Percentiles rank a stretch among this genome's conserved stretches.
phyloP scores from a whole-genome alignment of 1,140 invertebrate species.

The Lanistes nyassanus region DNA sequence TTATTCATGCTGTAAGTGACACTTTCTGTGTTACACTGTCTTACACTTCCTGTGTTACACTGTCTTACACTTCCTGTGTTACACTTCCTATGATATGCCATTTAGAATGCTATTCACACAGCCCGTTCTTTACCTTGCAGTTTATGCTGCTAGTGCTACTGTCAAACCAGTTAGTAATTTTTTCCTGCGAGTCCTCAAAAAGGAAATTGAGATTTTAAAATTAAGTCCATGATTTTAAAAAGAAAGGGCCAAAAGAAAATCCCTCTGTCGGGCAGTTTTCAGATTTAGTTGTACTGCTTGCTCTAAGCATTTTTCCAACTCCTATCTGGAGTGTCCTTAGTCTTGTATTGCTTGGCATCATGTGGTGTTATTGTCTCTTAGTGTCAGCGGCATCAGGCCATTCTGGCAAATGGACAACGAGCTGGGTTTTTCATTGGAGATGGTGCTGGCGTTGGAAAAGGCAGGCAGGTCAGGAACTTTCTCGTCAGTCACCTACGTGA shows the following conservation, averaged over 20 bases:
- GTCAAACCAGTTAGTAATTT: too few relatives aligned
- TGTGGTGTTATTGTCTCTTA: slow-evolving; percentile 39
- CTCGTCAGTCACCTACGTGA: not conserved
- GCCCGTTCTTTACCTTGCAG: too few relatives aligned
- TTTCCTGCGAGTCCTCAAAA: too few relatives aligned
- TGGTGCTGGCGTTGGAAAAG: slow-evolving; percentile 63
- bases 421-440: slow-evolving; percentile 63
- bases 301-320: not conserved
- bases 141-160: too few relatives aligned
- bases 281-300: too few relatives aligned
- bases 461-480: slow-evolving; percentile 50
- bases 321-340: not conserved
- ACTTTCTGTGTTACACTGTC: not conserved
- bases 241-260: too few relatives aligned
- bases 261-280: too few relatives aligned
- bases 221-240: too few relatives aligned
- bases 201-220: too few relatives aligned
- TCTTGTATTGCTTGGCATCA: not conserved
- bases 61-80: not conserved
- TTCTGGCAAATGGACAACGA: slow-evolving; percentile 66
- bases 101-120: too few relatives aligned
- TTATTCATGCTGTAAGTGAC: slow-evolving; percentile 60
- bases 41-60: not conserved
- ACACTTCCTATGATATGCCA: too few relatives aligned
- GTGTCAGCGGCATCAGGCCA: slow-evolving; percentile 61